Base-by-base conservation (phyloP, 1,140 invertebrate genomes). In the Camponotus vicinus region DNA sequence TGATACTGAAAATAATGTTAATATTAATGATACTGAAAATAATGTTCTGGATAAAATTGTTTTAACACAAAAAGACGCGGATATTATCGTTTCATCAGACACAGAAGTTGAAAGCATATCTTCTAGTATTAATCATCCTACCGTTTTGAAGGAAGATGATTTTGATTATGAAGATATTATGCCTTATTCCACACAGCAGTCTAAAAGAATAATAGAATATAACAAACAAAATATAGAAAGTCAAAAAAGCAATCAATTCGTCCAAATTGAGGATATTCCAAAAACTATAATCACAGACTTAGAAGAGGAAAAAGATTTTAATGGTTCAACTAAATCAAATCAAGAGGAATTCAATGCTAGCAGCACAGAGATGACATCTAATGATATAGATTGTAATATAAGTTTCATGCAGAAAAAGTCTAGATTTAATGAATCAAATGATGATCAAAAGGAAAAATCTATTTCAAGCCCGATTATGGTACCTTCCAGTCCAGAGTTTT, bases 401-500 rank as follows among this genome's bases (percentile, higher is more conserved):
- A 34, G n/a, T 21, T 55, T 57, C 27, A 71, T 27, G 27, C 70
- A 37, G n/a, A 57, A 52, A 34, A 34, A 32, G n/a, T 83, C n/a
- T 8, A 32, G 18, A 49, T 71, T 73, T 40, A 79, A 69, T 79
- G 45, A 79, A 69, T 40, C n/a, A 5, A 52, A 45, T 59, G 63
- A 78, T n/a, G 63, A 45, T 57, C 63, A 66, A 1, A 21, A 37
- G n/a, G 21, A 21, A 40, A 40, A 40, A 61, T 67, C 37, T 0
- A 66, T 40, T 59, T 59, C 77, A 34, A 89, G 86, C 15, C 71
- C 87, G 15, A 75, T 90, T 66, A 87, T 76, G 8, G 34, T 92
- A 79, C 61, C 37, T 32, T 89, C 91, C 15, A 92, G 87, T 27
- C 78, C 89, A 63, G 91, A 91, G 66, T 61, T 59, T 66, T 59